Evolutionary conservation across 2,797 vertebrate species (phyloP).

Genomic region (Picus viridis): DNA sequence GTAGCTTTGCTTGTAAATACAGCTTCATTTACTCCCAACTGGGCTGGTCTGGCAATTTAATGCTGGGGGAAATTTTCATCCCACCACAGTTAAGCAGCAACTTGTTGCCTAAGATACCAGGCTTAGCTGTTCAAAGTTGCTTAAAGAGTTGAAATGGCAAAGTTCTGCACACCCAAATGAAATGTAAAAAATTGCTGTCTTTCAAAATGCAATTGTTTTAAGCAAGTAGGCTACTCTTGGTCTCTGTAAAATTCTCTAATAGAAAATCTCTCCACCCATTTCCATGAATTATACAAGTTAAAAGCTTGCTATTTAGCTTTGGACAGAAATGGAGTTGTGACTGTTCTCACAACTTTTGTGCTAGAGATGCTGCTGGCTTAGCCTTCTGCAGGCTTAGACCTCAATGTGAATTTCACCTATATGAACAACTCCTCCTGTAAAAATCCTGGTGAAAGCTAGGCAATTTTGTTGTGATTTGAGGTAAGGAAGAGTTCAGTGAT

Average conservation of each 20-base stretch:
- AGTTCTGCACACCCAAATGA: background rate
- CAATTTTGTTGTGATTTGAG: background rate
- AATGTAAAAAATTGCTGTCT: background rate
- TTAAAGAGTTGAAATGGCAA: background rate
- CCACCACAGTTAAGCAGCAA: background rate
- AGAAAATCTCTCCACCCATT: background rate
- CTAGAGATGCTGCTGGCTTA: background rate
- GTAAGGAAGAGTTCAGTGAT: background rate
- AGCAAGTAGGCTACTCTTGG: background rate
- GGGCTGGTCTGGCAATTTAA: no score
- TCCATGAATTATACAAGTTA: conserved; percentile 3
- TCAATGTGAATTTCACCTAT: background rate
- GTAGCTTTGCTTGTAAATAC: no score
- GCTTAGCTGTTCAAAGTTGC: background rate
- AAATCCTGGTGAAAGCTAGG: background rate
- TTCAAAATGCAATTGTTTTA: conserved; percentile 17
- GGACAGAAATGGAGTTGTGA: background rate
- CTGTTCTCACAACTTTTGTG: background rate
- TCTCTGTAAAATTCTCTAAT: background rate
- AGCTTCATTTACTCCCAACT: no score
- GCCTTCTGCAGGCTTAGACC: background rate
- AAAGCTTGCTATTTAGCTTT: background rate
- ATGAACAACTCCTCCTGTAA: background rate
- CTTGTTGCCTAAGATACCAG: background rate
- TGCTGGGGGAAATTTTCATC: background rate